Evolutionary conservation across 92 coral and sea anemone genomes (phyloP).

Genomic region (Virgularia gustaviana): DNA sequence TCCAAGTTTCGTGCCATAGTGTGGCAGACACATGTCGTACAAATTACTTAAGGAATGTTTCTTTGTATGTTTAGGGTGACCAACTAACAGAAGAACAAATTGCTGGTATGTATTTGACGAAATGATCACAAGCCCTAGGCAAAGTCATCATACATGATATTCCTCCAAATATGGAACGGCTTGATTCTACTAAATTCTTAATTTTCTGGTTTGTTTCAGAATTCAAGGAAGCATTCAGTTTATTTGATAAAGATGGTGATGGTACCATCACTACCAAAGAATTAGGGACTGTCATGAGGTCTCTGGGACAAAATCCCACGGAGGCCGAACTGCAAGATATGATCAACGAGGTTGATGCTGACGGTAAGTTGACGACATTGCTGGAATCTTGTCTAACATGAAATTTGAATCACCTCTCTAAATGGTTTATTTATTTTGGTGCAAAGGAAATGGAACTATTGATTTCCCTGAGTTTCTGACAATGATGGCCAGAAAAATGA

Average conservation of each 20-base stretch:
- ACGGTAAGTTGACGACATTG: conserved; percentile 4
- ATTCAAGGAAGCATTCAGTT: conserved; percentile 17
- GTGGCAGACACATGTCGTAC: no score
- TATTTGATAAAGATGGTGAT: conserved; percentile 49
- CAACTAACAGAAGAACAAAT: conserved; percentile 91
- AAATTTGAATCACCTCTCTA: background rate
- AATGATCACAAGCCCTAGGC: no score
- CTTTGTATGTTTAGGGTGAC: conserved; percentile 63
- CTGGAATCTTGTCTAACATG: background rate
- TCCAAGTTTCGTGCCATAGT: no score
- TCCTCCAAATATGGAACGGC: no score
- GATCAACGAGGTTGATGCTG: conserved; percentile 47
- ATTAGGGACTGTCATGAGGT: conserved; percentile 33
- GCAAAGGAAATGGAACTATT: conserved; percentile 95
- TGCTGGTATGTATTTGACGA: conserved; percentile 88
- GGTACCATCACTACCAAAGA: conserved; percentile 38
- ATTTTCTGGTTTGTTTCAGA: background rate
- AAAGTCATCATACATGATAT: no score
- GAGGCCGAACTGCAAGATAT: conserved; percentile 33
- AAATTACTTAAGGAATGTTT: no score
- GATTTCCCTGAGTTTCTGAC: conserved; percentile 96
- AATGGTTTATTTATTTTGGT: background rate
- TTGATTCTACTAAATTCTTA: background rate
- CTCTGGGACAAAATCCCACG: conserved; percentile 38
- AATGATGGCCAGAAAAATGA: conserved; percentile 99